Percentiles rank a stretch among this genome's conserved stretches.
Evolutionary conservation across 2,797 vertebrate genomes (phyloP).

Genomic region (Pyrocephalus nanus): DNA sequence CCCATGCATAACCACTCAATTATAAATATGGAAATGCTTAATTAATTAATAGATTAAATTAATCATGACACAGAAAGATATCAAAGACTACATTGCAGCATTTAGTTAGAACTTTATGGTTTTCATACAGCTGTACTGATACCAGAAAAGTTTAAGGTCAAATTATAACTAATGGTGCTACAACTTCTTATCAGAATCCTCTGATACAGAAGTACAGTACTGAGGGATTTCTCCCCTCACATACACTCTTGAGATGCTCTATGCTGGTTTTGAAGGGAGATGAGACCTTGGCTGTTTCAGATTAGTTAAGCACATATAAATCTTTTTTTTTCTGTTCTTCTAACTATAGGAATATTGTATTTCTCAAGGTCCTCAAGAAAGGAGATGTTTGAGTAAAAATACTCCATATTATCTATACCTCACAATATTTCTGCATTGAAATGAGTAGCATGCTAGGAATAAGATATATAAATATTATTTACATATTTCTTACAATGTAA

Average conservation of each 20-base stretch:
- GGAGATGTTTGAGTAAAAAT: neutral
- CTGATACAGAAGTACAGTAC: neutral
- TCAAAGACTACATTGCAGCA: neutral
- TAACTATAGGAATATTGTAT: neutral
- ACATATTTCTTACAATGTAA: neutral
- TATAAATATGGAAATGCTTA: constrained; percentile 43
- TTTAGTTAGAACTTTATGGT: neutral
- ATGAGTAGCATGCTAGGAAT: neutral
- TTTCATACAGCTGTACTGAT: neutral
- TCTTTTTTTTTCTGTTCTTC: fast-evolving
- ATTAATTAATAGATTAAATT: constrained; percentile 48
- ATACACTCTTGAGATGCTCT: neutral
- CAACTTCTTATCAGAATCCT: neutral
- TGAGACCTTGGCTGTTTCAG: neutral
- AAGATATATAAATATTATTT: neutral
- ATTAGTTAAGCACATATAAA: neutral
- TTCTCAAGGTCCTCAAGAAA: neutral
- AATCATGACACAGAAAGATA: constrained; percentile 23
- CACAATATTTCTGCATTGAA: neutral
- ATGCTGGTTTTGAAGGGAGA: neutral
- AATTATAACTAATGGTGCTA: neutral
- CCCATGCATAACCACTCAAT: constrained; percentile 23
- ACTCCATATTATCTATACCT: neutral
- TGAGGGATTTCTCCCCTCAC: neutral
- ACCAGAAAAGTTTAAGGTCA: neutral